Evolutionary conservation across 64 coral and sea anemone genomes (phyloP).

Genomic region (Trachythela sp.): DNA sequence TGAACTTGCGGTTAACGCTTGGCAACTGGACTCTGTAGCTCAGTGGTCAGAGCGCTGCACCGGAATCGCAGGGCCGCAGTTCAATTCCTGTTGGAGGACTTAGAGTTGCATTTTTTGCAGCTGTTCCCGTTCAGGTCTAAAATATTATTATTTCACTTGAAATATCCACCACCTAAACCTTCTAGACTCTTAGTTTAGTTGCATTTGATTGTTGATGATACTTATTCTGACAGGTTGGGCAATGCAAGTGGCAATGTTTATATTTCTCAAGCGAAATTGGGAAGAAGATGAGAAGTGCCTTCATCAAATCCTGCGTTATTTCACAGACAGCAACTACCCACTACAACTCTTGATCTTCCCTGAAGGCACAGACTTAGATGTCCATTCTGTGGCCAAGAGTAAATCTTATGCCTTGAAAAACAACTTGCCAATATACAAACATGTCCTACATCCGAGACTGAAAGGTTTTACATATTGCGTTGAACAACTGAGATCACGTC

Average conservation of each 20-base stretch:
- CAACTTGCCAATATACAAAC: conserved; percentile 67
- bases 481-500: conserved; percentile 56
- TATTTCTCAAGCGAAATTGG: conserved; percentile 80
- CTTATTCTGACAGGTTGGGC: conserved; percentile 76
- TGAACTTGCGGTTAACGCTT: too few relatives aligned
- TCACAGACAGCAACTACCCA: conserved; percentile 57
- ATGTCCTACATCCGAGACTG: conserved; percentile 83
- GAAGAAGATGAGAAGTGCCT: conserved; percentile 75
- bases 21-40: too few relatives aligned
- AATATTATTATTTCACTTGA: background rate
- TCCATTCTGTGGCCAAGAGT: conserved; percentile 62
- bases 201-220: background rate
- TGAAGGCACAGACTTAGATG: conserved; percentile 78
- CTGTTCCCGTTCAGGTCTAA: background rate
- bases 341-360: conserved; percentile 91
- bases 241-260: conserved; percentile 91
- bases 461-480: conserved; percentile 82
- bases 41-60: too few relatives aligned
- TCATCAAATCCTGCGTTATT: conserved; percentile 69
- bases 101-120: background rate
- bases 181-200: too few relatives aligned
- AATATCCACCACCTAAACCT: too few relatives aligned
- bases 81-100: too few relatives aligned
- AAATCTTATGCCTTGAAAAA: conserved; percentile 87
- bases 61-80: too few relatives aligned